phyloP scores from a whole-genome alignment of 2,888 invertebrate genomes.

The Sinopyrophorus schimmeli region DNA sequence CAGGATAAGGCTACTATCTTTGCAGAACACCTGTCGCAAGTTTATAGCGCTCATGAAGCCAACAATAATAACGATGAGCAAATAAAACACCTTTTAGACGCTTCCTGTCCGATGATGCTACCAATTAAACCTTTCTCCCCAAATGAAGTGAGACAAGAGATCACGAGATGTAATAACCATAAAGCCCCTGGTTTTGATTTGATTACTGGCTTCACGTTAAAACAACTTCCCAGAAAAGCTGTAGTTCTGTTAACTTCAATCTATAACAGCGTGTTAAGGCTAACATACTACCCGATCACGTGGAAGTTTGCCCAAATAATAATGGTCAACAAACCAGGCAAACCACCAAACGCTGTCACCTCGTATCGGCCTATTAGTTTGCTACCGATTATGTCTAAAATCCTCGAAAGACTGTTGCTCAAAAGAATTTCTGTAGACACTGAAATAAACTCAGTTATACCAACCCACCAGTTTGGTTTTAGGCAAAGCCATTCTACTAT shows the following conservation, averaged over 20 bases:
- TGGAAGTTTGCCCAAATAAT: conserved; percentile 3
- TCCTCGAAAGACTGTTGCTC: conserved; percentile 32
- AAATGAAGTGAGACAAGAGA: neutral
- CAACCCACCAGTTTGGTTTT: conserved; percentile 32
- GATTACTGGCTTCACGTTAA: neutral
- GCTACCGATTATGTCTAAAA: conserved; percentile 8
- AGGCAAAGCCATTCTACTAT: conserved; percentile 26
- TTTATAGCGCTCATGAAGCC: conserved; percentile 6
- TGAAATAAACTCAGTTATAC: conserved; percentile 14
- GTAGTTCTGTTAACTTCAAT: conserved; percentile 4
- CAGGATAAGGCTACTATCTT: conserved; percentile 17
- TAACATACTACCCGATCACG: neutral
- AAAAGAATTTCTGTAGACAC: neutral
- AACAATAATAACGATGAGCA: conserved; percentile 9
- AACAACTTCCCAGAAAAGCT: conserved; percentile 6
- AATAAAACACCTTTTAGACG: conserved; percentile 6
- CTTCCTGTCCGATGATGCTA: neutral
- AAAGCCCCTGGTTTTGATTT: conserved; percentile 7
- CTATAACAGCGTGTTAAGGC: neutral
- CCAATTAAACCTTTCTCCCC: neutral
- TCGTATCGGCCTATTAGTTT: conserved; percentile 31
- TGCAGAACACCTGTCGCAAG: conserved; percentile 11
- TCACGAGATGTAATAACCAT: neutral
- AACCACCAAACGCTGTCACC: conserved; percentile 13
- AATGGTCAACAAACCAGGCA: conserved; percentile 10